Evolutionary conservation across 2,113 vertebrate species (phyloP).

Genomic region (Osmerus mordax): DNA sequence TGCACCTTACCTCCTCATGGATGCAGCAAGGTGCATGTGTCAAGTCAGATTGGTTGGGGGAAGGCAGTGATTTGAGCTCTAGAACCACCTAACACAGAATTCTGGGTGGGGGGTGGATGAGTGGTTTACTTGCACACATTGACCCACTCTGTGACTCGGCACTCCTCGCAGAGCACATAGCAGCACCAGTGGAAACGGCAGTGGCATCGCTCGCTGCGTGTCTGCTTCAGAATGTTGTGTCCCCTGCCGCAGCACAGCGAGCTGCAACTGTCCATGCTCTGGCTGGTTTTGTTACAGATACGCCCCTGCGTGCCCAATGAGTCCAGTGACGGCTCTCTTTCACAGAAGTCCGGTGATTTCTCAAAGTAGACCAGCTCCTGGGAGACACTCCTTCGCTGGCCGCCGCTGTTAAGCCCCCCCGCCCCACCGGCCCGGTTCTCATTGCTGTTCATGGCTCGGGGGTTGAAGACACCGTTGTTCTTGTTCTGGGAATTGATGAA

Average conservation of each 20-base stretch:
- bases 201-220: constrained; percentile 80
- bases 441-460: constrained; percentile 46
- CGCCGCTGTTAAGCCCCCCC: constrained; percentile 48
- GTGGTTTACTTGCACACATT: constrained; percentile 83
- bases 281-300: constrained; percentile 86
- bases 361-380: constrained; percentile 88
- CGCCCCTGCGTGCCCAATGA: constrained; percentile 82
- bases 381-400: constrained; percentile 72
- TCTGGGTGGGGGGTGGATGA: background rate
- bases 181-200: constrained; percentile 92
- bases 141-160: constrained; percentile 85
- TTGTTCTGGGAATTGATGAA: constrained; percentile 89
- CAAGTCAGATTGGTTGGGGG: too few species aligned
- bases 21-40: too few species aligned
- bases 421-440: constrained; percentile 37
- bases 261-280: constrained; percentile 79
- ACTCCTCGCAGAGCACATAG: constrained; percentile 89
- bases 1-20: too few species aligned
- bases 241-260: constrained; percentile 87
- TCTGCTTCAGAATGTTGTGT: constrained; percentile 86
- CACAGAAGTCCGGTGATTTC: constrained; percentile 88
- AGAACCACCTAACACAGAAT: too few species aligned
- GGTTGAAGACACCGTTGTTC: constrained; percentile 85
- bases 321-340: constrained; percentile 73
- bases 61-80: too few species aligned